Evolutionary conservation across 2,888 invertebrate genomes (phyloP), one percentile per base, ranked within the genome.

Genomic region (Craniophora ligustri): DNA sequence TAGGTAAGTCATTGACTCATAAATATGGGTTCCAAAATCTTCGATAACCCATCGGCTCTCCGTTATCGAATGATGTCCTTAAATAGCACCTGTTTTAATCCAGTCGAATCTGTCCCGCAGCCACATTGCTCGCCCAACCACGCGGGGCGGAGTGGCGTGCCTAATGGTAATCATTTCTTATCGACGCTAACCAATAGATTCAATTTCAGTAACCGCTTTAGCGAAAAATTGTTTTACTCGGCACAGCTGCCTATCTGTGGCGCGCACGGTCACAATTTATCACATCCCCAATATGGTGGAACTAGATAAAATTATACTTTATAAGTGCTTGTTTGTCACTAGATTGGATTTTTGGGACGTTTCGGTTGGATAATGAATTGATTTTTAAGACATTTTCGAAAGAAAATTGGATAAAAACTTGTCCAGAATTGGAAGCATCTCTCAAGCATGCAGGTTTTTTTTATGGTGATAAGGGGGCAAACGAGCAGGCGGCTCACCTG

Each of bases 201-300:
- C 92, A 91, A 93, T 93, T 91, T 91, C 83, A 84, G 86, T 77
- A 85, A 80, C 85, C 92, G 87, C 77, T 88, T 88, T 84, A 91
- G 90, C 93, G 93, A 89, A 86, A 93, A 93, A 93, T 93, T 93
- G 92, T 93, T 87, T 87, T 81, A 72, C 68, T 68, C 78, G 61
- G 63, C 82, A 67, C 91, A 90, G 88, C 90, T 90, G 91, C 81
- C 78, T 88, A 87, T 88, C 88, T 48, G 36, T 55, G 50, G 53
- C 59, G 56, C 42, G 55, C 69, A 65, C 75, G 67, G 59, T 51
- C 67, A 68, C 67, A 67, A 71, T 74, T 76, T 72, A 72, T 76
- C 79, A 69, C 59, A 21, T 53, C 45, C 48, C 57, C 56, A 61
- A 66, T 72, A 64, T 67, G 65, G 60, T 32, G 48, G 59, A 46